These are phyloP conservation scores for Drosophila borborema DNA, from an alignment of 2,888 invertebrate genomes.

Conservation along the genomic window DNA sequence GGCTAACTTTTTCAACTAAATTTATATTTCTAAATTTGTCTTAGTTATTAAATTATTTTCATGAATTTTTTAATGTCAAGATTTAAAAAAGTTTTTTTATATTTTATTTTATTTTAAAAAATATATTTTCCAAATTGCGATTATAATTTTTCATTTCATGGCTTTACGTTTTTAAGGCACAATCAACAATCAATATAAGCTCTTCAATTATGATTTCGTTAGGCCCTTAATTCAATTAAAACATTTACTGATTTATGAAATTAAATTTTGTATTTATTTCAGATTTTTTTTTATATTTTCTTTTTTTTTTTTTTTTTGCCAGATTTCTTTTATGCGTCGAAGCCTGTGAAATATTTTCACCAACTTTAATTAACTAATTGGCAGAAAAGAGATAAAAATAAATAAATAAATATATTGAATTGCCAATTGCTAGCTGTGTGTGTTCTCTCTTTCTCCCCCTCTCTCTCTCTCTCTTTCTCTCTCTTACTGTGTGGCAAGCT, in stretches of 20 bases:
- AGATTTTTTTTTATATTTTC: neutral
- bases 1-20: too few relatives aligned
- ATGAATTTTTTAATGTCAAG: too few relatives aligned
- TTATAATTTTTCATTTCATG: neutral
- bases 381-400: slow-evolving; percentile 24
- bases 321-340: slow-evolving; percentile 11
- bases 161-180: neutral
- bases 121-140: neutral
- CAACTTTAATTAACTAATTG: slow-evolving; percentile 72
- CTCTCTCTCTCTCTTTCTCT: too few relatives aligned
- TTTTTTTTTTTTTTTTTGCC: slow-evolving; percentile 22
- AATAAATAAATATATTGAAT: slow-evolving; percentile 33
- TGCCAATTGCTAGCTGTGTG: neutral
- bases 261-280: neutral
- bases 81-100: too few relatives aligned
- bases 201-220: neutral
- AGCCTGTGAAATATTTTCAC: slow-evolving; percentile 28
- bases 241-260: neutral
- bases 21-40: too few relatives aligned
- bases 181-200: neutral
- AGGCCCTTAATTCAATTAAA: slow-evolving; percentile 2
- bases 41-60: too few relatives aligned
- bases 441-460: neutral
- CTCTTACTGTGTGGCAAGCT: slow-evolving; percentile 41
- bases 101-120: neutral